Base-by-base conservation (phyloP, 2,888 invertebrate genomes). In the Tenthredo scrophulariae region DNA sequence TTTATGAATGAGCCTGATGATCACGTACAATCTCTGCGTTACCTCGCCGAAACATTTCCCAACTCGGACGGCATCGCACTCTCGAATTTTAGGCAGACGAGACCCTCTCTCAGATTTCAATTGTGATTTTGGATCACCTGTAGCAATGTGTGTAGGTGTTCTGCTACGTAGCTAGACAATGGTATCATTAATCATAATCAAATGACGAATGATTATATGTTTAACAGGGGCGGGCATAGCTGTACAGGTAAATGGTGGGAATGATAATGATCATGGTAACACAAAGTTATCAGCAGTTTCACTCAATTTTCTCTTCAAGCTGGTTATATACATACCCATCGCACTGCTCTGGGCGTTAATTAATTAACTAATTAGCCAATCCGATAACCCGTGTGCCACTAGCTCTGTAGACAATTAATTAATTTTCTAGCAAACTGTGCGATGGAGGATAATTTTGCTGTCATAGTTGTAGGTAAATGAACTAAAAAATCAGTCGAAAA, bases 291-390 rank as follows among this genome's bases (percentile, higher is more conserved):
- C 58, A 62, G 58, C 80, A 80, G 62, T 80, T 80, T 58, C 62
- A 58, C 80, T 80, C 80, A 80, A 80, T 80, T 80, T 80, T 80
- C 80, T 80, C 80, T 80, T 40, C n/a, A n/a, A 80, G 58, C 6
- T 58, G n/a, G n/a, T n/a, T n/a, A n/a, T n/a, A n/a, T 80, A 50
- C 46, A 26, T 40, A 46, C 54, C 50, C 26, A 50, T 18, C 2
- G 54, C 62, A 77, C 33, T 77, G 77, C 58, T 58, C 22, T 62
- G 40, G 62, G 58, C 58, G 80, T 80, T 80, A 80, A 80, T 58
- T 80, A 58, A 80, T 80, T 80, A 80, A 80, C 80, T 80, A 80
- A 80, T 80, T 62, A 80, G 62, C 80, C 37, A 80, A 80, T 80
- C 62, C 40, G 80, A 62, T 62, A 80, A 80, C 80, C 62, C 40